Evolutionary conservation across 2,113 vertebrate genomes (phyloP).

Genomic region (Zapornia atra): DNA sequence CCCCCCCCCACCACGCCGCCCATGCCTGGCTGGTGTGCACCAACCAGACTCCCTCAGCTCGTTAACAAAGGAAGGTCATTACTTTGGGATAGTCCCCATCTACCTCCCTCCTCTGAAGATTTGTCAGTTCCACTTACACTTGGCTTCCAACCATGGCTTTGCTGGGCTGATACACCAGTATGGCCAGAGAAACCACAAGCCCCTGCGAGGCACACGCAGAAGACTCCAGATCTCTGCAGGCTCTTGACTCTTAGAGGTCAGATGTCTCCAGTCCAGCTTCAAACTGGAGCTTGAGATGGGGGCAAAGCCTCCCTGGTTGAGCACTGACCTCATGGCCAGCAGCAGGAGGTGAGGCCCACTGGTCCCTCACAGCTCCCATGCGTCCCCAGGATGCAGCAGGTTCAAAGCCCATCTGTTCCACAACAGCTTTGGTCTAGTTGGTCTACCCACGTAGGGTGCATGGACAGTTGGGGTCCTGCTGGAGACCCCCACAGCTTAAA

Average conservation of each 20-base stretch:
- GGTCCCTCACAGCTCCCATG: neutral
- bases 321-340: neutral
- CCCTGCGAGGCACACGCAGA: neutral
- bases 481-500: neutral
- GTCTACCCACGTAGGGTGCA: neutral
- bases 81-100: neutral
- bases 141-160: neutral
- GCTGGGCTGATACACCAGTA: neutral
- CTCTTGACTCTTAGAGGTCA: neutral
- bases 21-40: neutral
- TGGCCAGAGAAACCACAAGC: neutral
- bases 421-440: neutral
- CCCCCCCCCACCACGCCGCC: neutral
- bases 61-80: neutral
- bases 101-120: neutral
- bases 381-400: neutral
- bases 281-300: neutral
- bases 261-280: neutral
- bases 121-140: neutral
- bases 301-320: neutral
- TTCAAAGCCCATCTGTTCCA: neutral
- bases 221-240: neutral
- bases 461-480: neutral
- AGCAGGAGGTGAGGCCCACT: neutral
- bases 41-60: neutral